Base-by-base conservation (phyloP, 2,797 vertebrate genomes). In the Fratercula arctica region DNA sequence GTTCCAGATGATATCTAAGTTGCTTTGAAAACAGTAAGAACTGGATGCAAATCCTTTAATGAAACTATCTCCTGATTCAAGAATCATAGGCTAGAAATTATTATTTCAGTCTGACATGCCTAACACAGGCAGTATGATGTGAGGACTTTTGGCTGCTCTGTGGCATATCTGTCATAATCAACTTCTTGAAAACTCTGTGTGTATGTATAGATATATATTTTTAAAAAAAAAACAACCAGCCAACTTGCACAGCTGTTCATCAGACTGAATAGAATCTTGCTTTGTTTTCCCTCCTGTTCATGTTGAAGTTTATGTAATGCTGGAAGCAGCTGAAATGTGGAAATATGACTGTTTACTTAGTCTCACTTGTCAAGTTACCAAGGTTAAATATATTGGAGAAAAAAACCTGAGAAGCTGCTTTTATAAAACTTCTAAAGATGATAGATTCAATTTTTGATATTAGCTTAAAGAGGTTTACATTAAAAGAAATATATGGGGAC, bases 271-370 rank as follows among this genome's bases (percentile, higher is more conserved):
- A 89, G 83, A 90, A 82, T 67, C 39, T 79, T 0, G 1, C 63
- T 16, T 72, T 3, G 0, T 61, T 82, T 95, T 77, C 77, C 74
- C 64, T 93, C 73, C 90, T 89, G 37, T 48, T 78, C 29, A 21
- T 31, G 28, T 66, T 77, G 35, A 82, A 77, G 54, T 90, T 96
- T 94, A 92, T 2, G 13, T 95, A 95, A 95, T 73, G 89, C 89
- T 94, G 82, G 82, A 84, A 96, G 89, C 87, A 95, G 95, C 90
- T 91, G 87, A 96, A 88, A 91, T 60, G 75, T 72, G 86, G 73
- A 73, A 81, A 94, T 92, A 69, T 63, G 54, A 21, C 86, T 95
- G 91, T 91, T 96, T 83, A 35, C 60, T 85, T 67, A 74, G 74
- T 54, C 70, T 94, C 56, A 18, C 63, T 90, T 87, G 91, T 91